Percentiles rank a stretch among this genome's conserved stretches.
phyloP scores from a whole-genome alignment of 2,888 invertebrate genomes.

The Rhabditoides inermis region DNA sequence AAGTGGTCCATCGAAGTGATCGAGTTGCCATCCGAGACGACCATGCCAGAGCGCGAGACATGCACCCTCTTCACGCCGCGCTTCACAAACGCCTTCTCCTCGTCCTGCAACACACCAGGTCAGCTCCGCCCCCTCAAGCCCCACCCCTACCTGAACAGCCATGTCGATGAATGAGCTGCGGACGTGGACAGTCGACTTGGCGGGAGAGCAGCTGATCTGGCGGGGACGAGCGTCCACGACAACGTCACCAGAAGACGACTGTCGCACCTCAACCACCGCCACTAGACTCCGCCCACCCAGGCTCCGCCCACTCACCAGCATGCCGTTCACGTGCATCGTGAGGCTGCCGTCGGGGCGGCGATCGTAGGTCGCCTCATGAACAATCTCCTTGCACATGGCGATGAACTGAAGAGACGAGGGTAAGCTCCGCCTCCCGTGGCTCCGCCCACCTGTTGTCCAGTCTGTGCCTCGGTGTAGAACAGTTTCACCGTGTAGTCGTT shows the following conservation, averaged over 20 bases:
- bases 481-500: conserved; percentile 41
- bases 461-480: conserved; percentile 37
- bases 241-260: conserved; percentile 52
- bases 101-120: conserved; percentile 24
- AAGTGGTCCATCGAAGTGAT: conserved; percentile 46
- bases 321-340: conserved; percentile 53
- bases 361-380: conserved; percentile 52
- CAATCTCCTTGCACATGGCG: conserved; percentile 48
- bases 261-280: too few relatives aligned
- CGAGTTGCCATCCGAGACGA: conserved; percentile 44
- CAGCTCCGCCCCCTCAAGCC: too few relatives aligned
- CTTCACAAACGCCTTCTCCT: conserved; percentile 44
- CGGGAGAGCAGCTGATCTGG: conserved; percentile 52
- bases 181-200: conserved; percentile 46
- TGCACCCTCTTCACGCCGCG: conserved; percentile 46
- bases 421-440: neutral
- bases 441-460: conserved; percentile 14
- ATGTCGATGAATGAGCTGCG: conserved; percentile 54
- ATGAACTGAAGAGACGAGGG: conserved; percentile 22
- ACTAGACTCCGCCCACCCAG: neutral
- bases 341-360: conserved; percentile 48
- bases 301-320: conserved; percentile 13
- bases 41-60: conserved; percentile 47
- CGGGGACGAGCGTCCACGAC: conserved; percentile 53
- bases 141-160: conserved; percentile 49